A percentile compares a stretch with the other conserved stretches of the same genome.
Conservation (phyloP, 1,140 invertebrate genomes). For the Latrodectus geometricus region DNA sequence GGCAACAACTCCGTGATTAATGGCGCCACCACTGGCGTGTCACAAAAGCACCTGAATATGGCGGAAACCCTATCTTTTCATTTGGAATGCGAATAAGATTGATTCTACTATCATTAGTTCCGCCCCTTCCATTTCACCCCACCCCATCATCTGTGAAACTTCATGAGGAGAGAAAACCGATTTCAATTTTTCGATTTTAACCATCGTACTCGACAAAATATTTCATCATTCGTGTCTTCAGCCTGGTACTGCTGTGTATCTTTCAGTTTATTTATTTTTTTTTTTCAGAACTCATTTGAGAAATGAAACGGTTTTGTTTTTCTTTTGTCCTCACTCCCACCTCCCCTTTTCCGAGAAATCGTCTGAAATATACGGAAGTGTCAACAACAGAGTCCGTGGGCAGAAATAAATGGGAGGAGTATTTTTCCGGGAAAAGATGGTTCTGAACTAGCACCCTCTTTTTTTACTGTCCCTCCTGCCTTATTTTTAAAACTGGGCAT, state of each 20-base stretch:
- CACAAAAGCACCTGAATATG: slow-evolving; percentile 19
- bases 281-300: not conserved
- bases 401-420: not conserved
- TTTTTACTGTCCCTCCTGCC: not conserved
- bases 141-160: not conserved
- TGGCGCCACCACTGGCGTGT: not conserved
- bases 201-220: slow-evolving; percentile 1
- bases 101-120: slow-evolving; percentile 32
- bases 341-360: not conserved
- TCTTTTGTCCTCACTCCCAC: not conserved
- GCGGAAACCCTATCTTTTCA: slow-evolving; percentile 28
- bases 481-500: slow-evolving; percentile 1
- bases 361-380: slow-evolving; percentile 14
- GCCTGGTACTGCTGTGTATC: not conserved
- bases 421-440: slow-evolving; percentile 13
- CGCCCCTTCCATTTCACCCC: not conserved
- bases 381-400: slow-evolving; percentile 15
- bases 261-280: not conserved
- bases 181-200: slow-evolving; percentile 21
- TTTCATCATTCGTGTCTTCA: slow-evolving; percentile 1
- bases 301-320: not conserved
- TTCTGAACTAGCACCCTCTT: slow-evolving; percentile 4
- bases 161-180: not conserved
- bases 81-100: slow-evolving; percentile 43
- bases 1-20: slow-evolving; percentile 16